phyloP scores from a whole-genome alignment of 2,797 vertebrate species.

The Prionace glauca region DNA sequence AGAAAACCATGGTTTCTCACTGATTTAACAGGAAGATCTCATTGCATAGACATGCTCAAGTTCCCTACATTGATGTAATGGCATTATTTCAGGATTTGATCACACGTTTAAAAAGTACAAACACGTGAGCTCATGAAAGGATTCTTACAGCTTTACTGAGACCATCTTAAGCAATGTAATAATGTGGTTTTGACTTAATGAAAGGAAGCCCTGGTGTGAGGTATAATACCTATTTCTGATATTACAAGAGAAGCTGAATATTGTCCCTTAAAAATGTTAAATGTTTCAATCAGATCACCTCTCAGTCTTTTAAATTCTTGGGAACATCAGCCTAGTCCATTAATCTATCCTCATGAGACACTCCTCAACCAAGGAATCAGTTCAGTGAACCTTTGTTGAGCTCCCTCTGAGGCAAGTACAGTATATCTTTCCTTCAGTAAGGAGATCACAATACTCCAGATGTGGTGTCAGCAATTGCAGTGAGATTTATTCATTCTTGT shows the following conservation, averaged over 20 bases:
- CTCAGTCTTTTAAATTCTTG: not conserved
- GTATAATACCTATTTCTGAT: not conserved
- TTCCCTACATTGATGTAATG: not conserved
- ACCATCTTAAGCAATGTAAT: not conserved
- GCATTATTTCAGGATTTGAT: not conserved
- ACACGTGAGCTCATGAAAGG: not conserved
- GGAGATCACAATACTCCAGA: too few relatives aligned
- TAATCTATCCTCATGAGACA: not conserved
- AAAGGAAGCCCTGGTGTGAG: not conserved
- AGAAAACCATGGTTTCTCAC: not conserved
- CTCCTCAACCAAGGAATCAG: not conserved
- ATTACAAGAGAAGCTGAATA: too few relatives aligned
- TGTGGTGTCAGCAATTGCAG: too few relatives aligned
- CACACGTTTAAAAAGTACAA: not conserved
- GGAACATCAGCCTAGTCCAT: not conserved
- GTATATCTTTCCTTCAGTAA: too few relatives aligned
- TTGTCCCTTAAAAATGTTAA: not conserved
- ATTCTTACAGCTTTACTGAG: not conserved
- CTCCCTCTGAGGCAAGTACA: not conserved
- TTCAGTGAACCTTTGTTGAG: not conserved
- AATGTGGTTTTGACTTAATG: not conserved
- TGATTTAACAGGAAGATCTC: not conserved
- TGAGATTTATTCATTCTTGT: too few relatives aligned
- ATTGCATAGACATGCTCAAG: not conserved
- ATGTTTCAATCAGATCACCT: not conserved